These are phyloP conservation scores for Aleiodes leptofemur DNA, from an alignment of 2,888 invertebrate species.

Conservation along the genomic window DNA sequence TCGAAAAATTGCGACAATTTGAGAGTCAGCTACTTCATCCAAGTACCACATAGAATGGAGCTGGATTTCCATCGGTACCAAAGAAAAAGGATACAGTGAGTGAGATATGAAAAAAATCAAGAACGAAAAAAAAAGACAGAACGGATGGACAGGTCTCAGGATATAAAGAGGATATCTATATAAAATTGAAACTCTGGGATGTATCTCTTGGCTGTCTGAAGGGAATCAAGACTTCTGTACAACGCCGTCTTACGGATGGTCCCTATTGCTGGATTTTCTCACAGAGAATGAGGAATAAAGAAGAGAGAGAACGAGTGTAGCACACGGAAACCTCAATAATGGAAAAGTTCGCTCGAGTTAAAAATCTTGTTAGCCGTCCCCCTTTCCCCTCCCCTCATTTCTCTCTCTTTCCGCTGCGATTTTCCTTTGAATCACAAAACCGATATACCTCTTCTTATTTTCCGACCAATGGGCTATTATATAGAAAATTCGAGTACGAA, in stretches of 20 bases:
- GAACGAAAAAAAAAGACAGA: not conserved
- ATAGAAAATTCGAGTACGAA: not conserved
- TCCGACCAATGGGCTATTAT: constrained; percentile 5
- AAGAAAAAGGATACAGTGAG: too few relatives aligned
- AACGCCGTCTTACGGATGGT: constrained; percentile 1
- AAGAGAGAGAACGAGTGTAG: constrained; percentile 4
- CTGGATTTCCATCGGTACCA: too few relatives aligned
- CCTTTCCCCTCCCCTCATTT: not conserved
- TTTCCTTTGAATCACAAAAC: constrained; percentile 5
- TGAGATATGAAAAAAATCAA: too few relatives aligned
- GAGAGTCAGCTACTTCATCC: constrained; percentile 23
- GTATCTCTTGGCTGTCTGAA: constrained; percentile 13
- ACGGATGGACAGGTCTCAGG: constrained; percentile 12
- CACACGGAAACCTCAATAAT: constrained; percentile 31
- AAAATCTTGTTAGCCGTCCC: constrained; percentile 25
- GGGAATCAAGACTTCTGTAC: constrained; percentile 16
- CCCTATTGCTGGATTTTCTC: constrained; percentile 2
- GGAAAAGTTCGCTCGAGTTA: constrained; percentile 37
- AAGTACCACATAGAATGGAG: constrained; percentile 16
- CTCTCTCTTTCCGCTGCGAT: too few relatives aligned
- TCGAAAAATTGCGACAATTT: constrained; percentile 22
- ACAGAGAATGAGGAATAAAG: constrained; percentile 4
- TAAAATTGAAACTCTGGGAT: constrained; percentile 21
- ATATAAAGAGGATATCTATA: constrained; percentile 27
- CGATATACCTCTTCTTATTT: constrained; percentile 10